Evolutionary conservation across 1,140 invertebrate species (phyloP).

Genomic region (Eriosoma lanigerum): DNA sequence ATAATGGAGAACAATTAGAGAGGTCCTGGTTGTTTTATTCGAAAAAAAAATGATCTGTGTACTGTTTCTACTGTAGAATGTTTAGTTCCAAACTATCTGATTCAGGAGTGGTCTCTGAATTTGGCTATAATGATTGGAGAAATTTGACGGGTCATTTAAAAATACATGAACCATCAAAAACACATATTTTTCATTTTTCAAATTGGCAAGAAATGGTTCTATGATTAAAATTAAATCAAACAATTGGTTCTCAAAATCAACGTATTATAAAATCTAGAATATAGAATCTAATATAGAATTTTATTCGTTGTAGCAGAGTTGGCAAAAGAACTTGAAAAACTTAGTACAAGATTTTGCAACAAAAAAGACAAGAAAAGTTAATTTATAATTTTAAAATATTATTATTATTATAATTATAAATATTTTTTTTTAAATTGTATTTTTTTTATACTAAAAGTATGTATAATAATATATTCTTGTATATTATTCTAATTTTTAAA

Average conservation of each 20-base stretch:
- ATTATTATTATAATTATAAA: constrained; percentile 3
- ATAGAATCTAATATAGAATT: too few species aligned
- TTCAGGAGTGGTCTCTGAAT: constrained; percentile 10
- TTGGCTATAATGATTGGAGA: constrained; percentile 17
- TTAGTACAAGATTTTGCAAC: background rate
- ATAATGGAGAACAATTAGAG: constrained; percentile 8
- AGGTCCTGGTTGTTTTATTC: constrained; percentile 13
- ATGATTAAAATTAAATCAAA: constrained; percentile 34
- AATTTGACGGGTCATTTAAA: constrained; percentile 12
- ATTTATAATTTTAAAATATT: background rate
- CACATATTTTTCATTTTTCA: constrained; percentile 13
- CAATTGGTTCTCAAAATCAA: constrained; percentile 2
- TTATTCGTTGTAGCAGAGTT: constrained; percentile 11
- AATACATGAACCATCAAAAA: constrained; percentile 20
- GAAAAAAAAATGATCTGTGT: constrained; percentile 16
- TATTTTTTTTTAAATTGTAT: constrained; percentile 25
- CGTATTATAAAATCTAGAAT: background rate
- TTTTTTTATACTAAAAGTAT: background rate
- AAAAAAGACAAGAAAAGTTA: constrained; percentile 35
- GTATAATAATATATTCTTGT: too few species aligned
- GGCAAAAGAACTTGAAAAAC: background rate
- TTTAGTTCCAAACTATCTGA: background rate
- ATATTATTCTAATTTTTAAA: too few species aligned
- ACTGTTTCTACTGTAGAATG: constrained; percentile 6
- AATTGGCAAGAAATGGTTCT: constrained; percentile 8